Percentiles rank a stretch among this genome's conserved stretches.
Conservation (phyloP, 2,888 invertebrate species). For the Stenoptilia bipunctidactyla region DNA sequence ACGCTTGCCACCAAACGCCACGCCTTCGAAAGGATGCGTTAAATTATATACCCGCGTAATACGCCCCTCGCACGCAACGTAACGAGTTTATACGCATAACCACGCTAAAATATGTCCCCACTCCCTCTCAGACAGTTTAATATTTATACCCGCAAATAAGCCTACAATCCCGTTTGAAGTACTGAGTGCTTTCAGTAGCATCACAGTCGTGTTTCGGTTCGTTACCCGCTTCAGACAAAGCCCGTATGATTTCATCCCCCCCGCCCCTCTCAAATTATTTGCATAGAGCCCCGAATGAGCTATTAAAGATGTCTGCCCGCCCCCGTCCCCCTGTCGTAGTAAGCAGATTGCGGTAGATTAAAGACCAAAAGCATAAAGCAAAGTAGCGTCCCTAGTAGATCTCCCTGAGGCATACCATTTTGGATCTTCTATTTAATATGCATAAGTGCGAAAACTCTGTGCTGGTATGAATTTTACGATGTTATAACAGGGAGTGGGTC, state of each 20-base stretch:
- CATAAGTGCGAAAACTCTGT: conserved; percentile 51
- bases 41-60: conserved; percentile 10
- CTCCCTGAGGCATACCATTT: conserved; percentile 40
- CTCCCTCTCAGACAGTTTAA: conserved; percentile 41
- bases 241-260: conserved; percentile 56
- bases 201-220: conserved; percentile 63
- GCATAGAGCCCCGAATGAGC: conserved; percentile 70
- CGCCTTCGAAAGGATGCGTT: conserved; percentile 16
- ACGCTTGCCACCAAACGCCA: conserved; percentile 8
- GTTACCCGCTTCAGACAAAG: conserved; percentile 66
- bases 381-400: conserved; percentile 30
- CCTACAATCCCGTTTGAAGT: conserved; percentile 53
- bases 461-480: conserved; percentile 50
- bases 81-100: conserved; percentile 49
- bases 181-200: conserved; percentile 51
- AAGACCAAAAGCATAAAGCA: conserved; percentile 65
- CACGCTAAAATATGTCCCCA: conserved; percentile 29
- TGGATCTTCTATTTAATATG: conserved; percentile 43
- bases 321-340: conserved; percentile 40
- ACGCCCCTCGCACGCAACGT: conserved; percentile 29
- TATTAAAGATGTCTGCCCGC: conserved; percentile 65
- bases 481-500: conserved; percentile 45
- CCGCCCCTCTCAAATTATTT: conserved; percentile 58
- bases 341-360: conserved; percentile 71
- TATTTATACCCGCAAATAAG: conserved; percentile 59